A percentile compares a stretch with the other conserved stretches of the same genome.
Conservation (phyloP, 2,113 vertebrate species). For the Chlamydotis undulata region DNA sequence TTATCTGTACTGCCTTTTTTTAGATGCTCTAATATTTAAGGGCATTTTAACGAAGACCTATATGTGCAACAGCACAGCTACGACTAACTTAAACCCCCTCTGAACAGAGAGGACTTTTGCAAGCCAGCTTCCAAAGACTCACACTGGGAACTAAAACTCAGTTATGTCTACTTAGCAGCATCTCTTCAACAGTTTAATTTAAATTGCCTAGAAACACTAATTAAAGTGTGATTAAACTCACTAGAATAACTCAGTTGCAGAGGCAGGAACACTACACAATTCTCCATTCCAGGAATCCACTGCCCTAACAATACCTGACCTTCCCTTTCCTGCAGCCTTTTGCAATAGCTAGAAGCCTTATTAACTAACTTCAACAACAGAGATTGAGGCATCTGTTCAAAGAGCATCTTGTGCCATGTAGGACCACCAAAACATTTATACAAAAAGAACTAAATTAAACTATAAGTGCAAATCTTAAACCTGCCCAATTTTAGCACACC, state of each 20-base stretch:
- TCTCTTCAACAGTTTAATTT: background rate
- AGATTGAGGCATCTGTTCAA: background rate
- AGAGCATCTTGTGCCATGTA: background rate
- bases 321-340: background rate
- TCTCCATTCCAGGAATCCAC: background rate
- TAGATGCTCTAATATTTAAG: background rate
- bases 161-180: background rate
- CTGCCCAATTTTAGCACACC: background rate
- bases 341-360: background rate
- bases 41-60: background rate
- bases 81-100: background rate
- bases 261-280: background rate
- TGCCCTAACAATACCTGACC: fast-evolving
- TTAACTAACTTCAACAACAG: background rate
- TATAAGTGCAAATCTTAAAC: background rate
- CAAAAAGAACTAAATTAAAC: background rate
- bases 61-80: background rate
- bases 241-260: background rate
- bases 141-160: background rate
- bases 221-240: background rate
- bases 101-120: background rate
- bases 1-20: background rate
- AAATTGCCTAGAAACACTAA: background rate
- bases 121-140: background rate
- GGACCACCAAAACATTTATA: background rate